Evolutionary conservation across 2,888 invertebrate genomes (phyloP), one percentile per base, ranked within the genome.

Genomic region (Abrostola triplasia): DNA sequence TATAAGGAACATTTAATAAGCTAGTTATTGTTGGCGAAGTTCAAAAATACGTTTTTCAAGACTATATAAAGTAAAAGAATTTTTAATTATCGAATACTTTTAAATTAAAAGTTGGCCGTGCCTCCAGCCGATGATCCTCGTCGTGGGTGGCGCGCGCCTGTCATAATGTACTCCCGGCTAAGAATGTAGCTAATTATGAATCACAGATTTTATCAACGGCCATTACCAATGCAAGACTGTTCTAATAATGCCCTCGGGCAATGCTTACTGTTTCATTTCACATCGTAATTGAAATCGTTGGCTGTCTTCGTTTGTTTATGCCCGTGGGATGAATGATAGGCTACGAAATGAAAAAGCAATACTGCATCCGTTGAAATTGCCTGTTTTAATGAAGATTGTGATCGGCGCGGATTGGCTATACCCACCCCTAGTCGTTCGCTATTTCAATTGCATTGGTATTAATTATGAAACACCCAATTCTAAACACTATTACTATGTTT

Each of bases 121-220:
- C 12, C 47, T 44, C n/a, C 59, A 48, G 63, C 51, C 63, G 77
- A 70, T 67, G 69, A 59, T 62, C 73, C 58, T 7, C 66, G 40
- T 40, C 35, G 38, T 62, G 64, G 75, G 67, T 73, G 74, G 44
- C 62, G 50, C 11, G n/a, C 47, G 49, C 12, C 56, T 40, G 44
- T 57, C 59, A 48, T 53, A 64, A 54, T 35, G 52, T 73, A 59
- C 64, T 64, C 58, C 76, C 59, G 56, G 70, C 58, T 68, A 75
- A 76, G 82, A 81, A 81, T 79, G 73, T 78, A 80, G 66, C 79
- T 85, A 85, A 85, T 87, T 85, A 84, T 82, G 74, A 79, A 73
- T 80, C 76, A 80, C 73, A 77, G 87, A 87, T 87, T 68, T 77
- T 86, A 87, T 87, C 87, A 79, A 59, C 56, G 63, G 68, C 70